Percentiles rank a stretch among this genome's conserved stretches.
Conservation (phyloP, 2,797 vertebrate species). For the Clarias fuscus region DNA sequence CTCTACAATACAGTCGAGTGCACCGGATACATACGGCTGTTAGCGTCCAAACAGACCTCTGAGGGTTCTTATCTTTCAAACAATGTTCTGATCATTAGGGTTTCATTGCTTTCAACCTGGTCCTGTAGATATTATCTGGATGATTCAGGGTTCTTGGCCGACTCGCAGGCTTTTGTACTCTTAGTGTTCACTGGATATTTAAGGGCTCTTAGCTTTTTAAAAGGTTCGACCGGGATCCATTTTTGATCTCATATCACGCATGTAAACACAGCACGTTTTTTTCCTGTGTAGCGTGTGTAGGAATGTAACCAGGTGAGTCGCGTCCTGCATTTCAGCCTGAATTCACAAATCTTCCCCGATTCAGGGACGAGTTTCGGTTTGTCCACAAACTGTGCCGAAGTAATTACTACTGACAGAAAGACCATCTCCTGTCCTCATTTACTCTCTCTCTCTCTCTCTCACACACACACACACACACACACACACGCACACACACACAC, state of each 20-base stretch:
- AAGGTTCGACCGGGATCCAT: not conserved
- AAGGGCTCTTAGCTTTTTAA: not conserved
- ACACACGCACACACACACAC: conserved; percentile 9
- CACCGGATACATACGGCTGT: too few species aligned
- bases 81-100: too few species aligned
- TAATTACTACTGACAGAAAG: not conserved
- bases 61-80: not conserved
- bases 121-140: too few species aligned
- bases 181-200: not conserved
- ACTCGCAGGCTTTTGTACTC: too few species aligned
- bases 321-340: not conserved
- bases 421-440: not conserved
- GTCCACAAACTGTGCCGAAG: not conserved
- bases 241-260: too few species aligned
- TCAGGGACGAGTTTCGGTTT: not conserved
- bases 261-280: too few species aligned
- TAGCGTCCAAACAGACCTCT: too few species aligned
- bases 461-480: not conserved
- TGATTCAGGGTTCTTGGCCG: too few species aligned
- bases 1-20: too few species aligned
- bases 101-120: too few species aligned
- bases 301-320: not conserved
- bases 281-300: not conserved
- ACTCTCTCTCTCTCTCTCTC: not conserved
- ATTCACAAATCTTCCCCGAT: not conserved